These are phyloP conservation scores for Lophius americanus DNA, from an alignment of 2,797 vertebrate species.

Conservation along the genomic window DNA sequence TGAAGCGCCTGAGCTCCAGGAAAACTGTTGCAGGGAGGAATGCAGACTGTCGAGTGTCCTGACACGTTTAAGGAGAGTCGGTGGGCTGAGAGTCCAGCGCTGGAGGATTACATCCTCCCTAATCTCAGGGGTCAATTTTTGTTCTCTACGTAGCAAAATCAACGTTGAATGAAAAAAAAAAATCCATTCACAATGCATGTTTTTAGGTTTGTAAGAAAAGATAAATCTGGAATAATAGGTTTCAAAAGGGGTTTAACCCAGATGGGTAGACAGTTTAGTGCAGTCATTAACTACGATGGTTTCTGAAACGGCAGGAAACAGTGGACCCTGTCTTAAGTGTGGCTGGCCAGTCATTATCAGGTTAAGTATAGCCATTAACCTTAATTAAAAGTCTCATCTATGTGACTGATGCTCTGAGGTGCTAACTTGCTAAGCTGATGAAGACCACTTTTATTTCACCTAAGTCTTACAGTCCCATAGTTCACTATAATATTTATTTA, in stretches of 20 bases:
- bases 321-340: constrained; percentile 41
- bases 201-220: not conserved
- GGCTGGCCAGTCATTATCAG: constrained; percentile 54
- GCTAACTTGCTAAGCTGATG: not conserved
- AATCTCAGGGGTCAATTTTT: constrained; percentile 6
- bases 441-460: not conserved
- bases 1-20: constrained; percentile 34
- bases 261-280: constrained; percentile 29
- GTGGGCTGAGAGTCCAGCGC: constrained; percentile 32
- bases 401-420: constrained; percentile 17
- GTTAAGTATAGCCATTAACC: constrained; percentile 57
- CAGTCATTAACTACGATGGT: constrained; percentile 33
- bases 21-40: constrained; percentile 61
- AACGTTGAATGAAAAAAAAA: not conserved
- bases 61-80: constrained; percentile 53
- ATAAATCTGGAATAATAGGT: too few species aligned
- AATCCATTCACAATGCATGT: not conserved
- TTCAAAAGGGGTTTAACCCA: not conserved
- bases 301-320: constrained; percentile 31
- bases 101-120: constrained; percentile 20
- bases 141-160: constrained; percentile 2
- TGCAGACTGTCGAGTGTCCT: constrained; percentile 57
- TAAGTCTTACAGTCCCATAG: too few species aligned
- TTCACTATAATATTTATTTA: too few species aligned
- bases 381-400: constrained; percentile 50